Evolutionary conservation across 1,140 invertebrate genomes (phyloP).

Genomic region (Papilio aristodemus): DNA sequence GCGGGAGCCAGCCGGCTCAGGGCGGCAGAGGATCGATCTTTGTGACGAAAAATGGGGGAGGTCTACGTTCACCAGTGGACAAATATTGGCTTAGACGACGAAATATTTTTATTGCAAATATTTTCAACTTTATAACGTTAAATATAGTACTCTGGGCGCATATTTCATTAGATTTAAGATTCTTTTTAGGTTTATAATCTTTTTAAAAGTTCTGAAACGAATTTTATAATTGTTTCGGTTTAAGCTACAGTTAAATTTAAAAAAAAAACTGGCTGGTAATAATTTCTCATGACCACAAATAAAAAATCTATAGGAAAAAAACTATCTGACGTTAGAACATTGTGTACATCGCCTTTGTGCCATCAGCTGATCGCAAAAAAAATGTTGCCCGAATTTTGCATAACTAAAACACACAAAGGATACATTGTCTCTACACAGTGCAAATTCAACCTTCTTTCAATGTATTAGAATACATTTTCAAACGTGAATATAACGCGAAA

Average conservation of each 20-base stretch:
- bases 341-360: conserved; percentile 20
- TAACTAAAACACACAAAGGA: conserved; percentile 22
- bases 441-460: conserved; percentile 1
- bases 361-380: conserved; percentile 34
- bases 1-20: too few relatives aligned
- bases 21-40: too few relatives aligned
- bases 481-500: not conserved
- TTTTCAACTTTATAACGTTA: too few relatives aligned
- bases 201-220: not conserved
- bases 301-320: conserved; percentile 20
- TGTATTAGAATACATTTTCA: conserved; percentile 18
- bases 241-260: not conserved
- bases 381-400: conserved; percentile 24
- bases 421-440: not conserved
- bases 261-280: not conserved
- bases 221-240: not conserved
- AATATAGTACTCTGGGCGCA: too few relatives aligned
- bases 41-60: too few relatives aligned
- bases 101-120: too few relatives aligned
- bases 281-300: not conserved
- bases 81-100: too few relatives aligned
- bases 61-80: too few relatives aligned
- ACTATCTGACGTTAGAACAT: conserved; percentile 5
- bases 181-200: too few relatives aligned
- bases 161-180: too few relatives aligned